Base-by-base conservation (phyloP, 1,140 invertebrate species). In the Pseudomyrmex flavicornis region DNA sequence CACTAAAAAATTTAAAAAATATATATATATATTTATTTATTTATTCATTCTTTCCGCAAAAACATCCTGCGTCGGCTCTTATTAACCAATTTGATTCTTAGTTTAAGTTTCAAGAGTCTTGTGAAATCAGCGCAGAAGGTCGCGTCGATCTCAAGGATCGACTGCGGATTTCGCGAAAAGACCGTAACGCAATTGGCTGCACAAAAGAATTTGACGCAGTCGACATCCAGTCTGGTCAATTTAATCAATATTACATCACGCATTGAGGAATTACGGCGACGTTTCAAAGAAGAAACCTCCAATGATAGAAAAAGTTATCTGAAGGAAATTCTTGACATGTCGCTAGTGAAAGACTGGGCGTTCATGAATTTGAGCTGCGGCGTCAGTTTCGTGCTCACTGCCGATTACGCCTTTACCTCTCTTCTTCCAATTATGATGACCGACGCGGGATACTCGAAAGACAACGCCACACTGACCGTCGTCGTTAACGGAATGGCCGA, bases 351-450 rank as follows among this genome's bases (percentile, higher is more conserved):
- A 59, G 88, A 92, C 59, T 86, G 83, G 0, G 61, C 85, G 7
- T 94, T 94, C 62, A 58, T 94, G 17, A 93, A 92, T 35, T 90
- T 92, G 50, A 93, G 92, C 46, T 52, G 93, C 0, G 94, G 93
- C 1, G 89, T 93, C 12, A 93, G 91, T 79, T 92, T 94, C 12
- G 91, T 93, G 4, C 89, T 90, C 9, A 89, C 90, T 2, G 91
- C 93, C 62, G 94, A 94, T 75, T 93, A 77, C 46, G 93, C 90
- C 8, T 94, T 94, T n/a, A 72, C 83, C 0, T 91, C 89, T 35
- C 73, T 94, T 13, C 74, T 94, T 22, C 93, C 94, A n/a, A 15
- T 94, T 72, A 93, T 93, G 87, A 94, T 94, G 91, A 82, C 68
- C 2, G 87, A 93, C 7, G 13, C 68, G 7, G 93, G 93, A 26